These are phyloP conservation scores for Chromobotia macracanthus DNA, from an alignment of 2,797 vertebrate species.

Conservation along the genomic window DNA sequence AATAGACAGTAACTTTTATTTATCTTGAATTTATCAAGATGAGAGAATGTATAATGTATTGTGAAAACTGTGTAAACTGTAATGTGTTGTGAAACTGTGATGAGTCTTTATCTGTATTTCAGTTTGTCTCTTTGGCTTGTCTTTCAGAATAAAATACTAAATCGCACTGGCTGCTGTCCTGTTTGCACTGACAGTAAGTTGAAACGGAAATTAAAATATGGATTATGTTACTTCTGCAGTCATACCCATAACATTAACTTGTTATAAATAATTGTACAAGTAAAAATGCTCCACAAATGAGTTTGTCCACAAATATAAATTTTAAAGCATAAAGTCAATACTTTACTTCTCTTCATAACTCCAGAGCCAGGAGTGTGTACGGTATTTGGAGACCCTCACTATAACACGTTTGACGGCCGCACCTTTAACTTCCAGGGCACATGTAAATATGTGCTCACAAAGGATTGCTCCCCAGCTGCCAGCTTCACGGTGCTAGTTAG, in stretches of 20 bases:
- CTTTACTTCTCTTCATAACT: conserved; percentile 42
- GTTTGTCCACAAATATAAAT: neutral
- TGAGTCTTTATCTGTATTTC: conserved; percentile 3
- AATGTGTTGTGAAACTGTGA: neutral
- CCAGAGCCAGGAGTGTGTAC: conserved; percentile 97
- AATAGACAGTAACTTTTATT: no score
- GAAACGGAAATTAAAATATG: neutral
- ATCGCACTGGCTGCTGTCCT: conserved; percentile 97
- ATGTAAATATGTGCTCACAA: conserved; percentile 94
- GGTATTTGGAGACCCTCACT: conserved; percentile 98
- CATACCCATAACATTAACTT: no score
- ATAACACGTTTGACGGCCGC: conserved; percentile 98
- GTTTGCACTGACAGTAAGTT: conserved; percentile 98
- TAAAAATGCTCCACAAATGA: no score
- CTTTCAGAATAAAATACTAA: conserved; percentile 96
- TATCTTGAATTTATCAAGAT: no score
- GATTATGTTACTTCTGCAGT: neutral
- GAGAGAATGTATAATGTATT: neutral
- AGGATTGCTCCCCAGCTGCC: conserved; percentile 87
- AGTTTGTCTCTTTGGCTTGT: conserved; percentile 41
- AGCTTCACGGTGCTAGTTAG: conserved; percentile 95
- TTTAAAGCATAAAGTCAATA: neutral
- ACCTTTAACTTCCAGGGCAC: conserved; percentile 99
- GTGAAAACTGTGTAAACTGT: neutral
- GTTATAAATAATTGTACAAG: no score